Evolutionary conservation across 2,797 vertebrate species (phyloP).

Genomic region (Apogon talboti): DNA sequence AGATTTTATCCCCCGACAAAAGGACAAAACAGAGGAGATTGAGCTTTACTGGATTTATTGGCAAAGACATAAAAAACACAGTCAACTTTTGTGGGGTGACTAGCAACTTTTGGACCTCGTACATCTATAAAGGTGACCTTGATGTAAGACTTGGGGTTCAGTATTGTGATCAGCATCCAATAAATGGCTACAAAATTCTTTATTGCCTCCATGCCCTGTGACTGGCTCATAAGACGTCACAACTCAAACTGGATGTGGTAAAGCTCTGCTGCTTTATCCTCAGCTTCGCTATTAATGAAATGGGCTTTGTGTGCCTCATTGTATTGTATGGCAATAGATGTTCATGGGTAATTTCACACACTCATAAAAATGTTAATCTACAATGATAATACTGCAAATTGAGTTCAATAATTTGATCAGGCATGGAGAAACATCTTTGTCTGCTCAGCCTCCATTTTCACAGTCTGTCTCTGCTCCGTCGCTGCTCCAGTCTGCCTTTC

Average conservation of each 20-base stretch:
- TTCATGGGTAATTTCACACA: slow-evolving; percentile 75
- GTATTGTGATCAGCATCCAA: slow-evolving; percentile 28
- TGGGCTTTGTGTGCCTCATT: slow-evolving; percentile 51
- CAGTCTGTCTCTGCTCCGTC: slow-evolving; percentile 28
- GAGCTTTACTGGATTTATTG: slow-evolving; percentile 20
- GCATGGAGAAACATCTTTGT: slow-evolving; percentile 62
- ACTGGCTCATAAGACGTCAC: slow-evolving; percentile 28
- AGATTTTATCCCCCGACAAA: slow-evolving; percentile 7
- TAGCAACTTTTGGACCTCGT: slow-evolving; percentile 20
- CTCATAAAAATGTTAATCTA: slow-evolving; percentile 78
- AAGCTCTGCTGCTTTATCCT: slow-evolving; percentile 38
- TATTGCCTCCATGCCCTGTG: slow-evolving; percentile 27
- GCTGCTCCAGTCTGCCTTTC: slow-evolving; percentile 21
- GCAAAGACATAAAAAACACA: slow-evolving; percentile 17
- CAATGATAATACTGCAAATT: slow-evolving; percentile 72
- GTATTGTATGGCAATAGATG: slow-evolving; percentile 48
- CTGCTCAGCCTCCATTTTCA: slow-evolving; percentile 41
- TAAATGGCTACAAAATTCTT: slow-evolving; percentile 41
- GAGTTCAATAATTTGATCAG: slow-evolving; percentile 75
- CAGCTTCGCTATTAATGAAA: slow-evolving; percentile 36
- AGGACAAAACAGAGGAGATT: neutral
- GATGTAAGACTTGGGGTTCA: slow-evolving; percentile 14
- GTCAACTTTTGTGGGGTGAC: slow-evolving; percentile 16
- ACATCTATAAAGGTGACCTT: slow-evolving; percentile 51
- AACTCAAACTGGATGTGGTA: slow-evolving; percentile 39